phyloP scores from a whole-genome alignment of 2,888 invertebrate genomes.

The Epirrita christyi region DNA sequence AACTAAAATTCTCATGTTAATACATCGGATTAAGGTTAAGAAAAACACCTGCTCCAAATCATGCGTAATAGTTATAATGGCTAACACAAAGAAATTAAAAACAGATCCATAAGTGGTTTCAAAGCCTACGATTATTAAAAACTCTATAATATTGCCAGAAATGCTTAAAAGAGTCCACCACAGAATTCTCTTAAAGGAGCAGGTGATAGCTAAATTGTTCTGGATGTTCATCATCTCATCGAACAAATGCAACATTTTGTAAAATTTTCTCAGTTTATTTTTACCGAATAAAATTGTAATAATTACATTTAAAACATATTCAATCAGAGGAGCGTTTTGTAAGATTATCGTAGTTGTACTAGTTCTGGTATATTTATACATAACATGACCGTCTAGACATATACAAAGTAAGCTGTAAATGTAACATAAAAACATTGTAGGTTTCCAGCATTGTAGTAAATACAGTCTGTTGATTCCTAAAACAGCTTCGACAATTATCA shows the following conservation, averaged over 20 bases:
- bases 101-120: no score
- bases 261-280: constrained; percentile 44
- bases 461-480: constrained; percentile 16
- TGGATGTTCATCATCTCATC: constrained; percentile 56
- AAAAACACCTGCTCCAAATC: constrained; percentile 60
- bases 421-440: neutral
- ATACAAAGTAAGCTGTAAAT: neutral
- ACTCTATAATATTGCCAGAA: constrained; percentile 47
- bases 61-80: constrained; percentile 44
- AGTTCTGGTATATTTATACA: no score
- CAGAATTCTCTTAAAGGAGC: constrained; percentile 35
- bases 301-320: constrained; percentile 49
- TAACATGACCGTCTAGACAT: no score
- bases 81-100: neutral
- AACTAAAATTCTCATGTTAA: constrained; percentile 53
- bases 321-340: constrained; percentile 46
- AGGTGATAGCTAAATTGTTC: constrained; percentile 41
- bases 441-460: constrained; percentile 2
- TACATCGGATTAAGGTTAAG: constrained; percentile 48
- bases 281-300: constrained; percentile 45
- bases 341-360: constrained; percentile 38
- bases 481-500: constrained; percentile 5
- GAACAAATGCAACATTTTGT: constrained; percentile 49
- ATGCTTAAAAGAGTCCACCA: constrained; percentile 29
- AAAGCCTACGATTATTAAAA: neutral